These are phyloP conservation scores for Tetragonisca angustula DNA, from an alignment of 2,888 invertebrate species.

Conservation along the genomic window DNA sequence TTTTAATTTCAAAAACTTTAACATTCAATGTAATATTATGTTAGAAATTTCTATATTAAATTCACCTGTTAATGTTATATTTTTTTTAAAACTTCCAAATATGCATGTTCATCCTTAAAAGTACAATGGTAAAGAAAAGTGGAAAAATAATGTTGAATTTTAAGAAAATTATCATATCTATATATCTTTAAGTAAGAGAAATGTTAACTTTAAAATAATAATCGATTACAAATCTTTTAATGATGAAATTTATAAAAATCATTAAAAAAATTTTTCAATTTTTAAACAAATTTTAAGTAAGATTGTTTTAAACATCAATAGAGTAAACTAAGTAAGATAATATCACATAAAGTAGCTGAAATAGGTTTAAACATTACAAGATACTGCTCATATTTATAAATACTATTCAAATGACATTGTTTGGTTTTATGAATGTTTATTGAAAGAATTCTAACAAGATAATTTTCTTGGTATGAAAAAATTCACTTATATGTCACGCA, in stretches of 20 bases:
- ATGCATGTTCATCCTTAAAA: neutral
- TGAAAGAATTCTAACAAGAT: neutral
- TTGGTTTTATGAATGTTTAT: neutral
- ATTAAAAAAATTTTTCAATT: neutral
- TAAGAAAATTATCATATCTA: neutral
- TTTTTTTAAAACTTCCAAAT: neutral
- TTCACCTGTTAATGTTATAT: neutral
- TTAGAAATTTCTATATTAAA: neutral
- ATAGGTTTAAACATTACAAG: slow-evolving; percentile 5
- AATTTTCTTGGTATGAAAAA: neutral
- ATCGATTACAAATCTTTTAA: neutral
- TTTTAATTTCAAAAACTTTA: neutral
- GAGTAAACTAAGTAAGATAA: neutral
- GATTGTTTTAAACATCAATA: neutral
- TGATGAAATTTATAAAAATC: neutral
- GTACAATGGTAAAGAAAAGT: neutral
- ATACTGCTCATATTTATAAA: slow-evolving; percentile 18
- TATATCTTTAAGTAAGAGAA: neutral
- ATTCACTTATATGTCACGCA: neutral
- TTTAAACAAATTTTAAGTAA: neutral
- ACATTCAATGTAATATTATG: neutral
- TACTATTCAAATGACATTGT: neutral
- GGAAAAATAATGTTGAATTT: neutral
- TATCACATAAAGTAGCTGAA: slow-evolving; percentile 13
- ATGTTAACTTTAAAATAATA: neutral